A percentile compares a stretch with the other conserved stretches of the same genome.
phyloP scores from a whole-genome alignment of 2,113 vertebrate genomes.

The Urocitellus parryii region DNA sequence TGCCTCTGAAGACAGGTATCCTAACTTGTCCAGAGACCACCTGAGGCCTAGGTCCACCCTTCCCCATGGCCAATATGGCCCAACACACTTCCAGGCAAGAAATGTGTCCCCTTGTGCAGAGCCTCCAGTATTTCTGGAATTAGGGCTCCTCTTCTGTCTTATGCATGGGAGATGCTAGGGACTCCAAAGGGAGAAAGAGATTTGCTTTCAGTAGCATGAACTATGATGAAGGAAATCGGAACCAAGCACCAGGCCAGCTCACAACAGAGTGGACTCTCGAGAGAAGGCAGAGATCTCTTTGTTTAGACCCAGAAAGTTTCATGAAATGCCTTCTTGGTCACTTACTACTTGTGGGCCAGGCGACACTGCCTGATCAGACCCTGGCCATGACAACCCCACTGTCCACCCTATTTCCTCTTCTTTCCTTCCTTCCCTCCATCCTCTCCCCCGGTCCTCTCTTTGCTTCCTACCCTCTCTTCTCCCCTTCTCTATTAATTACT shows the following conservation, averaged over 20 bases:
- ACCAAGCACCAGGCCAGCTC: not conserved
- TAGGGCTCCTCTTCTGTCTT: not conserved
- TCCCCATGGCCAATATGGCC: not conserved
- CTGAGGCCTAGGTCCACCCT: not conserved
- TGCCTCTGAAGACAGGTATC: not conserved
- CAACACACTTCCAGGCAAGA: not conserved
- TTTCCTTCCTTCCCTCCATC: not conserved
- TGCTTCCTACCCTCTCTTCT: not conserved
- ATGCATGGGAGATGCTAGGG: not conserved
- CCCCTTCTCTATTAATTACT: conserved; percentile 39
- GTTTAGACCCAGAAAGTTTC: not conserved
- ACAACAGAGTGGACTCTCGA: not conserved
- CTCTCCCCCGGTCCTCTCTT: not conserved
- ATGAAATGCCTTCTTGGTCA: not conserved
- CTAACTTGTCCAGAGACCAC: not conserved
- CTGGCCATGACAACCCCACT: not conserved
- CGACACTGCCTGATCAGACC: not conserved
- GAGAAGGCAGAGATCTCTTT: not conserved
- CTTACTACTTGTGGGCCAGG: not conserved
- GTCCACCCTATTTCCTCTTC: not conserved
- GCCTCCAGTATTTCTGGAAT: not conserved
- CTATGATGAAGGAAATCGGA: not conserved
- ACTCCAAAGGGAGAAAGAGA: not conserved
- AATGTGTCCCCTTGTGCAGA: not conserved
- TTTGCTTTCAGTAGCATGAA: not conserved